These are phyloP conservation scores for Parapristionchus giblindavisi DNA, from an alignment of 2,888 invertebrate genomes.

Conservation along the genomic window DNA sequence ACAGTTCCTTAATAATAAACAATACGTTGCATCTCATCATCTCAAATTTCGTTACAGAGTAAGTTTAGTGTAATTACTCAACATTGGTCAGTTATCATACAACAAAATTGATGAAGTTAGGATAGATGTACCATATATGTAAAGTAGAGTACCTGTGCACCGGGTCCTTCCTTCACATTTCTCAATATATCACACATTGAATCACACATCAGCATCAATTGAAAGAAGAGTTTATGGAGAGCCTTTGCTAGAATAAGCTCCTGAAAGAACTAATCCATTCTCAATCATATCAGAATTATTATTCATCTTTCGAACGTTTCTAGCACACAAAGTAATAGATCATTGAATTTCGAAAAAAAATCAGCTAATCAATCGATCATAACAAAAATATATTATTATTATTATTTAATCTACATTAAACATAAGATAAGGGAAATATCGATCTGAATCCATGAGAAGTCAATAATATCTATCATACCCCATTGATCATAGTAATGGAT, in stretches of 20 bases:
- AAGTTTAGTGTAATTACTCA: no score
- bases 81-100: background rate
- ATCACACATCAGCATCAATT: conserved; percentile 86
- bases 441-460: background rate
- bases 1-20: conserved; percentile 67
- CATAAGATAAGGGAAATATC: background rate
- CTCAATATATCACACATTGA: conserved; percentile 73
- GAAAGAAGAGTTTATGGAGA: conserved; percentile 90
- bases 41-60: no score
- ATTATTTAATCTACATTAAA: no score
- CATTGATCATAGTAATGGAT: conserved; percentile 37
- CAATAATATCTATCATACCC: conserved; percentile 2
- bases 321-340: no score
- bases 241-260: conserved; percentile 85
- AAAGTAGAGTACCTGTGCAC: conserved; percentile 58
- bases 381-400: no score
- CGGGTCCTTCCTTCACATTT: conserved; percentile 62
- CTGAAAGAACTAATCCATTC: conserved; percentile 70
- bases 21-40: no score
- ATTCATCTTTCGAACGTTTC: background rate
- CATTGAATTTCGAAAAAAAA: no score
- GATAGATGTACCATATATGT: background rate
- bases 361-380: no score
- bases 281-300: background rate
- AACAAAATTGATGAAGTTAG: background rate